Evolutionary conservation across 2,797 vertebrate genomes (phyloP), one percentile per base, ranked within the genome.

Genomic region (Australoheros facetus): DNA sequence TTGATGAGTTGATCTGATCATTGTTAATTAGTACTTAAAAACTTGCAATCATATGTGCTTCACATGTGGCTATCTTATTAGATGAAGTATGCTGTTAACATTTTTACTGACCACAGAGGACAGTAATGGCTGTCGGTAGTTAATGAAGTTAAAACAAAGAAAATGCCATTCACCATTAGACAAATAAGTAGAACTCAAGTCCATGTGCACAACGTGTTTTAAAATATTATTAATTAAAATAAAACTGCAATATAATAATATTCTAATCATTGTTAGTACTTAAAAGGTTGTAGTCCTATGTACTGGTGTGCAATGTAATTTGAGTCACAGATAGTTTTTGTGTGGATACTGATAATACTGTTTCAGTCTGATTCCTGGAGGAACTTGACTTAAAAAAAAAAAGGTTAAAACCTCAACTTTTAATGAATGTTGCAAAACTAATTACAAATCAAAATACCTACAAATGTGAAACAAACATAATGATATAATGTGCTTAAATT

Each of bases 231-330:
- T 34, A 34, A 9, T 9, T 9, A 34, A 9, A 34, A 8, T 34
- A 34, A 34, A 34, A 34, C 8, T 34, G 34, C 8, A 34, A 34
- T 8, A 11, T 37, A 37, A 37, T 37, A 37, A 11, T 37, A 11
- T 37, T 11, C 37, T 37, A 34, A 16, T 48, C 3, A 1, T 28
- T 12, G 57, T 72, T 57, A 26, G 39, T 14, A 60, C 16, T 60
- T 32, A 51, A 60, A 30, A n/a, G 71, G 17, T 21, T 48, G 30
- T 13, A 19, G n/a, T 42, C 1, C 9, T 55, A 37, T 80, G 42
- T 69, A 26, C 26, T 60, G 17, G 1, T 80, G 62, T 30, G 54
- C 14, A 77, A 66, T 28, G 32, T 32, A n/a, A 79, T 79, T 71
- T 34, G 9, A 69, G n/a, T 1, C 16, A 59, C 2, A 60, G 45